Evolutionary conservation across 1,140 invertebrate species (phyloP), one percentile per base, ranked within the genome.

Genomic region (Trypoxylus dichotomus): DNA sequence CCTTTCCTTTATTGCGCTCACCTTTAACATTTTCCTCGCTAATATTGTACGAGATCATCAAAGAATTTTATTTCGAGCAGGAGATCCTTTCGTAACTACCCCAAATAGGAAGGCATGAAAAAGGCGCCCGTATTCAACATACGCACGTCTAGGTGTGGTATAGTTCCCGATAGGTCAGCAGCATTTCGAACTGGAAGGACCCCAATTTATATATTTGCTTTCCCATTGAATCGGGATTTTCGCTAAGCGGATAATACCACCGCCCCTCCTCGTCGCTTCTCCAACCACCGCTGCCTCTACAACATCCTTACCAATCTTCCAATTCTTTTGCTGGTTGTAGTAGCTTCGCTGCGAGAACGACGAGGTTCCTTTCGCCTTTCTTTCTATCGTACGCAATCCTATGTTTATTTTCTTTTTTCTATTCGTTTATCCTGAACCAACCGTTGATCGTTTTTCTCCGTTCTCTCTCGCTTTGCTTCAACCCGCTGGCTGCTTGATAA

Each of bases 151-250:
- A 68, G 24, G 60, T 68, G 60, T 68, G 60, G 60, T 68, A 27
- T 68, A 68, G 60, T 68, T 68, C 27, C 24, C 60, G 6, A 68
- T 68, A 68, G 60, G 60, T 68, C 60, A 68, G 60, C 60, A 68
- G 21, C 60, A 68, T 68, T 68, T 68, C 60, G 60, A 32, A 74
- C 60, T 68, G 76, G 42, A 54, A 21, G 15, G 47, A 60, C 72
- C 47, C 76, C 76, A 77, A 77, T 77, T 77, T 77, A 77, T 77
- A 71, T 77, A 77, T 77, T 77, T 77, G 76, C 76, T 71, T 63
- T 47, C 68, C 32, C 76, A 77, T 77, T 77, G 60, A 77, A 74
- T 74, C 41, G 76, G 42, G 72, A 77, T 41, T 41, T 58, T 24
- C 19, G 15, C 54, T 72, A 58, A 63, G 60, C 58, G 32, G 54